Percentiles rank a stretch among this genome's conserved stretches.
These are phyloP conservation scores for Mustela lutreola DNA, from an alignment of 2,113 vertebrate genomes.

Conservation along the genomic window DNA sequence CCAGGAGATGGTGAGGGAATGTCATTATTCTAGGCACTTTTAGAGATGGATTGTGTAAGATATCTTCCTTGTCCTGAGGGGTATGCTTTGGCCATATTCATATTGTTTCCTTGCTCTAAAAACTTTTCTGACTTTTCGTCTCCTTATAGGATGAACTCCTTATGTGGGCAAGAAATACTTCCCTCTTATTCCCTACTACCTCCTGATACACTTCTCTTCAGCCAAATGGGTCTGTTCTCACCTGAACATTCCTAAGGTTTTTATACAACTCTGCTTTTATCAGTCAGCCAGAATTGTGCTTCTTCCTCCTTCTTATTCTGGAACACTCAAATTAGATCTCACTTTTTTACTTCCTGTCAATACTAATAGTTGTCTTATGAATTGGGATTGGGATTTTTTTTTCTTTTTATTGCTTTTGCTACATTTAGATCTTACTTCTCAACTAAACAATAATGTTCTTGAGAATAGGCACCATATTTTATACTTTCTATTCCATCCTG, in stretches of 20 bases:
- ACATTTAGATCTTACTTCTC: not conserved
- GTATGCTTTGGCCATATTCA: accelerated
- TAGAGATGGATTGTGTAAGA: not conserved
- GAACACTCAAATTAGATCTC: not conserved
- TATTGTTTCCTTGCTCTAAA: not conserved
- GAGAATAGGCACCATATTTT: not conserved
- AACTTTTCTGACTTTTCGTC: not conserved
- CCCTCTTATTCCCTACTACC: not conserved
- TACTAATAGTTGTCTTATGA: not conserved
- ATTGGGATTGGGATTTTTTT: not conserved
- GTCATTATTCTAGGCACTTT: not conserved
- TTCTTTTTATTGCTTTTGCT: not conserved
- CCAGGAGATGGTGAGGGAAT: not conserved
- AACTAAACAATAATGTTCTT: not conserved
- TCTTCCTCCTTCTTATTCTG: not conserved
- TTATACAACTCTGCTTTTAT: not conserved
- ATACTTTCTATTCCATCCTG: not conserved
- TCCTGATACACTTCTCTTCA: not conserved
- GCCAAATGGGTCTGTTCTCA: not conserved
- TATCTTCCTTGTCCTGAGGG: not conserved
- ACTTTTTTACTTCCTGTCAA: not conserved
- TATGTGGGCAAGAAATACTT: not conserved
- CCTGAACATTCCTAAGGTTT: not conserved
- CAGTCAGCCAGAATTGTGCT: not conserved
- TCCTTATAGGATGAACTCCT: not conserved